Percentiles rank a stretch among this genome's conserved stretches.
Evolutionary conservation across 2,113 vertebrate species (phyloP).

Genomic region (Macheiramphus alcinus): DNA sequence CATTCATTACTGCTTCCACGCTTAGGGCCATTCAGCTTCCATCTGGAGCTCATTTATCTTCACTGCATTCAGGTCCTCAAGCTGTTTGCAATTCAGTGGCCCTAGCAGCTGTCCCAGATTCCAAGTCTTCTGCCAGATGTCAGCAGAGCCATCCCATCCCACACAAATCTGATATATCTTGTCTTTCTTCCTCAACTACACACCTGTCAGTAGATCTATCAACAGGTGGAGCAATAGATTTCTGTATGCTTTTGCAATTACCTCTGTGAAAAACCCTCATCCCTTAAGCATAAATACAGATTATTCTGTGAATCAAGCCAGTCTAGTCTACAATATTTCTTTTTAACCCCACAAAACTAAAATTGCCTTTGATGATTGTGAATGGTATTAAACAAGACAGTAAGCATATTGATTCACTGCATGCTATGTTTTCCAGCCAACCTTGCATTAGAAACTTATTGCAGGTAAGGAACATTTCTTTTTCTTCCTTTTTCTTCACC

Average conservation of each 20-base stretch:
- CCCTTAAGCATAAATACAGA: not conserved
- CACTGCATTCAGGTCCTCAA: constrained; percentile 10
- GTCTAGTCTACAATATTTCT: not conserved
- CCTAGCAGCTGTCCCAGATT: constrained; percentile 33
- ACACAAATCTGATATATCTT: not conserved
- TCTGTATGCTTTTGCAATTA: not conserved
- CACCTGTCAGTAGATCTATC: constrained; percentile 13
- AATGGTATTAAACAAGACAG: not conserved
- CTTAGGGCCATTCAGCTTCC: not conserved
- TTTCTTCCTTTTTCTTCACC: not conserved
- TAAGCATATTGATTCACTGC: not conserved
- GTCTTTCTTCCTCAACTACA: not conserved
- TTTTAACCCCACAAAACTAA: not conserved
- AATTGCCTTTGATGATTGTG: not conserved
- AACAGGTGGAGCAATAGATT: not conserved
- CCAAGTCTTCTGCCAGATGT: not conserved
- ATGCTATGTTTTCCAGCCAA: not conserved
- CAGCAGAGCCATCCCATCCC: not conserved
- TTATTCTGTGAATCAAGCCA: not conserved
- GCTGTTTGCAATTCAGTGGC: constrained; percentile 6
- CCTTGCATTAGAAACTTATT: not conserved
- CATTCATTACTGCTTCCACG: not conserved
- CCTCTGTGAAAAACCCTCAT: not conserved
- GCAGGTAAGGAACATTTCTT: not conserved
- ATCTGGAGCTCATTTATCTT: constrained; percentile 45